Evolutionary conservation across 2,888 invertebrate species (phyloP), one percentile per base, ranked within the genome.

Genomic region (Cybosia mesomella): DNA sequence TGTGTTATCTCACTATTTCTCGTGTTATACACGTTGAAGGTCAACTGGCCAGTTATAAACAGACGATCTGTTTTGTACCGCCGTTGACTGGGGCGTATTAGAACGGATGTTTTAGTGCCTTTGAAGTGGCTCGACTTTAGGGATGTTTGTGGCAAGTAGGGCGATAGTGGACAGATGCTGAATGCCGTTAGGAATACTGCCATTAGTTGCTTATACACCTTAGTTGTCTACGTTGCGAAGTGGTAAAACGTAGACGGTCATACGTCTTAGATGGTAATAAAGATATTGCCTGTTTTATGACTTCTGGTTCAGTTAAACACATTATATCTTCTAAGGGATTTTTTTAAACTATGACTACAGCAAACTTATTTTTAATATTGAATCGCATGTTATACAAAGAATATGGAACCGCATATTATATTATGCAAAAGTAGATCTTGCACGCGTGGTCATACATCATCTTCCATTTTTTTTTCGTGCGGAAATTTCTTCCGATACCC

Each of bases 1-100:
- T 21, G 32, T 15, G 66, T 70, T 72, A 76, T 81, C 69, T 67
- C 24, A 78, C 79, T 81, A 81, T 76, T 79, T 79, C 71, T 67
- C 79, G 79, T 71, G 73, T 54, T 55, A 24, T 70, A 71, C 75
- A 24, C 24, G 65, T 28, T 57, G 82, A 80, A 82, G 80, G 80
- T 73, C 82, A 21, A 10, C 54, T 54, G 18, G 74, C 58, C 53
- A 32, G 32, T 36, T 68, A 74, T 77, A 80, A 82, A 77, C 72
- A 79, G 75, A 58, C 68, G 57, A 68, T 71, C 80, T 79, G 80
- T 72, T 79, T 71, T 64, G 81, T 71, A 65, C 36, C 32, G 66
- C 58, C 15, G 34, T 49, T 32, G 64, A 36, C 53, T 39, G 70
- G 62, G 58, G 57, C 74, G 59, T 53, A 59, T 65, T 61, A 39